Conservation (phyloP, 1,140 invertebrate species). For the Harlomillsia oculata region DNA sequence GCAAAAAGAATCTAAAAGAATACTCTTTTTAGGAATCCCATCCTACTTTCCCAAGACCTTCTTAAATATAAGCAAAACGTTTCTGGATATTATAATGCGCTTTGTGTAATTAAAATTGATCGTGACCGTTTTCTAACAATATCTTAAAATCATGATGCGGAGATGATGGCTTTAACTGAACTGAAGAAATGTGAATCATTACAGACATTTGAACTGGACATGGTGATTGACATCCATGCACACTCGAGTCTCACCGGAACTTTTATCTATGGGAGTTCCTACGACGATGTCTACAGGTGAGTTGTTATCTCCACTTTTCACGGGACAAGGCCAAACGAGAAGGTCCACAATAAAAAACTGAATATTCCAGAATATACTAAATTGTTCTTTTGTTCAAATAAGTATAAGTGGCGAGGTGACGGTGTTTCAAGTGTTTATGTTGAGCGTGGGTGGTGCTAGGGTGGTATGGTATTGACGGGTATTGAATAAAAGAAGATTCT, state of each 20-base stretch:
- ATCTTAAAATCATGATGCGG: background rate
- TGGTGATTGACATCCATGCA: conserved; percentile 88
- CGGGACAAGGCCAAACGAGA: too few relatives aligned
- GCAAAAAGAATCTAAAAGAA: too few relatives aligned
- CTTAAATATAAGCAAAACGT: background rate
- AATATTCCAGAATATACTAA: too few relatives aligned
- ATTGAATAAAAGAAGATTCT: too few relatives aligned
- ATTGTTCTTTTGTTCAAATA: too few relatives aligned
- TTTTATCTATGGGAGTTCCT: conserved; percentile 93
- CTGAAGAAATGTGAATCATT: conserved; percentile 30
- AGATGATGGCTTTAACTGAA: background rate
- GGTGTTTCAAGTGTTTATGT: too few relatives aligned
- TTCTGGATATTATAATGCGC: background rate
- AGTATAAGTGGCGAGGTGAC: too few relatives aligned
- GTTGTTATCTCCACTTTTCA: too few relatives aligned
- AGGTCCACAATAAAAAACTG: too few relatives aligned
- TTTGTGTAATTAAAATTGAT: background rate
- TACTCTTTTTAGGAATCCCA: background rate
- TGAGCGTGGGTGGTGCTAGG: too few relatives aligned
- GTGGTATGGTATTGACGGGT: too few relatives aligned
- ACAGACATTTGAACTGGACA: conserved; percentile 72
- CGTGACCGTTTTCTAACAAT: background rate
- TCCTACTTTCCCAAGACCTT: background rate
- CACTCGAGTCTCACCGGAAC: conserved; percentile 83
- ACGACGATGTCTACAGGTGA: conserved; percentile 83